Evolutionary conservation across 2,797 vertebrate species (phyloP).

Genomic region (Pseudochaenichthys georgianus): DNA sequence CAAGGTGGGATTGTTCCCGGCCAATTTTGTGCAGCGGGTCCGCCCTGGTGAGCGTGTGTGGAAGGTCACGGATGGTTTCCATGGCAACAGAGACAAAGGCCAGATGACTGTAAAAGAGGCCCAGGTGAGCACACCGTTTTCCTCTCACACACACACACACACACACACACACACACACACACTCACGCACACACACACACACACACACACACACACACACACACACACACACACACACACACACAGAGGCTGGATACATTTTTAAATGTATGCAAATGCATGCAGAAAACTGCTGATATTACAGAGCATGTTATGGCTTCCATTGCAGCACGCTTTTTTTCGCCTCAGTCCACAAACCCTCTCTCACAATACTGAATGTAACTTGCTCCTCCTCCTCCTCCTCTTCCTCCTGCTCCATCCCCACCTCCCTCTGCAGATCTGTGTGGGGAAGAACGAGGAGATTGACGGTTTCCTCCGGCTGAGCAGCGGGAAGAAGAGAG

Average conservation of each 20-base stretch:
- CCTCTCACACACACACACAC: neutral
- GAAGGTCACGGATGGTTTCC: conserved; percentile 89
- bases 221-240: conserved; percentile 14
- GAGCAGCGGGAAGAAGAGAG: conserved; percentile 91
- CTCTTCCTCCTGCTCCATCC: neutral
- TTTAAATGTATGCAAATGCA: conserved; percentile 69
- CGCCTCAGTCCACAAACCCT: conserved; percentile 39
- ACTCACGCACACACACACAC: conserved; percentile 17
- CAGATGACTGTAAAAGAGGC: conserved; percentile 92
- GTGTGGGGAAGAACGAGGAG: conserved; percentile 88
- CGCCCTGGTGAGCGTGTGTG: conserved; percentile 92
- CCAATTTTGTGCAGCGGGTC: conserved; percentile 94
- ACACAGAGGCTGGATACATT: conserved; percentile 32
- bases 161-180: conserved; percentile 16
- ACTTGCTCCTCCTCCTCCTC: conserved; percentile 32
- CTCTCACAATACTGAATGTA: conserved; percentile 38
- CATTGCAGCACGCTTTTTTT: conserved; percentile 34
- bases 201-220: conserved; percentile 1
- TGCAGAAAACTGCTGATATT: conserved; percentile 67
- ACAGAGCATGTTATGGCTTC: conserved; percentile 46
- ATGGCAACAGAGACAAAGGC: conserved; percentile 90
- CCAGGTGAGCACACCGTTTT: conserved; percentile 82
- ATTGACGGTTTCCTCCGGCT: conserved; percentile 87
- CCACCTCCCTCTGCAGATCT: conserved; percentile 83
- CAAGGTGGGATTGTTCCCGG: conserved; percentile 92